These are phyloP conservation scores for Trogon melanurus DNA, from an alignment of 2,113 vertebrate species.

Conservation along the genomic window DNA sequence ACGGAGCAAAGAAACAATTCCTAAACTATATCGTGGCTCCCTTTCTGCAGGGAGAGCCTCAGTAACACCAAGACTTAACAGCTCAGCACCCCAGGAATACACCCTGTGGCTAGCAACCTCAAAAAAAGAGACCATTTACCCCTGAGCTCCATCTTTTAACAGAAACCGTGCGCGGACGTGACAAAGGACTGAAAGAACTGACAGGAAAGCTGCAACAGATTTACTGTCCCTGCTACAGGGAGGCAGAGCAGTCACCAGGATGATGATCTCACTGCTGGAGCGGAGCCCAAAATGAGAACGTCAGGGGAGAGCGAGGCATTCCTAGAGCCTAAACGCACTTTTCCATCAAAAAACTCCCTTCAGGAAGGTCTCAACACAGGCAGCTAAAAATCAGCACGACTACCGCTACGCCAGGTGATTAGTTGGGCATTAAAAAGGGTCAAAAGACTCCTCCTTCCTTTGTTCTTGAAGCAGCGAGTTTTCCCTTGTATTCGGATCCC, in stretches of 20 bases:
- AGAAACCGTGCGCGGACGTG: neutral
- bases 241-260: neutral
- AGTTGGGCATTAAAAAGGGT: neutral
- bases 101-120: neutral
- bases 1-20: neutral
- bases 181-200: neutral
- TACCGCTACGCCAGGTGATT: neutral
- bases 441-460: neutral
- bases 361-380: neutral
- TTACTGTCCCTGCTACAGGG: neutral
- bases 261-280: neutral
- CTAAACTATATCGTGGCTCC: neutral
- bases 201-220: neutral
- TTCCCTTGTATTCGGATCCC: neutral
- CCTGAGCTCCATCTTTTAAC: neutral
- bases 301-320: neutral
- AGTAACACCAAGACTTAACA: slow-evolving; percentile 5
- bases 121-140: neutral
- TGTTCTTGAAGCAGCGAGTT: rapidly evolving
- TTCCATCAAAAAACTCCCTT: neutral
- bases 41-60: slow-evolving; percentile 55
- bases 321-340: neutral
- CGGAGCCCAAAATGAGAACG: neutral
- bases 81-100: slow-evolving; percentile 43
- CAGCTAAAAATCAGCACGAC: neutral